Evolutionary conservation across 2,113 vertebrate species (phyloP).

Genomic region (Limnothrissa miodon): DNA sequence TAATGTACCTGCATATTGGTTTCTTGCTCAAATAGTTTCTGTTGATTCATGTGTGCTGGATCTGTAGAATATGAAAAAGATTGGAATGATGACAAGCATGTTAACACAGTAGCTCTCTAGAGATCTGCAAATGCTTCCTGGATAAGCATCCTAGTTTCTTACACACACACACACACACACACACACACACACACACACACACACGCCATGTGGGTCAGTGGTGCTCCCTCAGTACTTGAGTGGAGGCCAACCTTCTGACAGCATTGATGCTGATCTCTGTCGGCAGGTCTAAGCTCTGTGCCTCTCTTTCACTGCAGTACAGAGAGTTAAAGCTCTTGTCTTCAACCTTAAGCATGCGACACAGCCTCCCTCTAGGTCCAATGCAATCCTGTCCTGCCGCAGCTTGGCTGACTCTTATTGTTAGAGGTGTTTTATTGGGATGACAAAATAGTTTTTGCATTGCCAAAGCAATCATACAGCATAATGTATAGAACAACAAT

Average conservation of each 20-base stretch:
- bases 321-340: constrained; percentile 34
- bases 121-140: background rate
- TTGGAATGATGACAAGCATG: too few relatives aligned
- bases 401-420: background rate
- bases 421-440: too few relatives aligned
- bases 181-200: too few relatives aligned
- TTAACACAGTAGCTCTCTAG: too few relatives aligned
- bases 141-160: background rate
- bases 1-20: too few relatives aligned
- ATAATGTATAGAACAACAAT: too few relatives aligned
- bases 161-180: too few relatives aligned
- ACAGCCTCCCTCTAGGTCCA: constrained; percentile 1
- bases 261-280: constrained; percentile 29
- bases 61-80: too few relatives aligned
- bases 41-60: too few relatives aligned
- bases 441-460: too few relatives aligned
- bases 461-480: too few relatives aligned
- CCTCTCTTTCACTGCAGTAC: constrained; percentile 21
- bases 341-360: constrained; percentile 18
- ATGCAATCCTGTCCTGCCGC: constrained; percentile 5
- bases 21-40: too few relatives aligned
- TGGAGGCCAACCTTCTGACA: constrained; percentile 19
- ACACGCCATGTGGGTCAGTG: constrained; percentile 26
- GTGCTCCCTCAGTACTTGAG: background rate
- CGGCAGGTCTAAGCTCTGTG: constrained; percentile 26